Evolutionary conservation across 2,888 invertebrate genomes (phyloP), one percentile per base, ranked within the genome.

Genomic region (Nycteola revayana): DNA sequence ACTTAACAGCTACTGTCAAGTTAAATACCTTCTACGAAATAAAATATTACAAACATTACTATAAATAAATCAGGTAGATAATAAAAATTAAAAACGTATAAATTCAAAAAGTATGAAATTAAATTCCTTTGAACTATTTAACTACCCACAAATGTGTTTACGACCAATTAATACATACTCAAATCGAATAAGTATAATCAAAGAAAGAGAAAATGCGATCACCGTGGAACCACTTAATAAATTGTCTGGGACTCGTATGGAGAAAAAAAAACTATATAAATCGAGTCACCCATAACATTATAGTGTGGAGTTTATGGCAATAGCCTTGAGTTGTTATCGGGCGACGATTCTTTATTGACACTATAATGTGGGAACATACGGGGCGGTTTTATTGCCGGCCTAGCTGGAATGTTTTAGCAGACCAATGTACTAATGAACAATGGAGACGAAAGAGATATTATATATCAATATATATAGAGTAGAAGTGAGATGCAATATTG

Each of bases 281-380:
- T 75, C 74, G 75, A 74, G 66, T 72, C 69, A 72, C 82, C 80
- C 83, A 83, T 85, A 84, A 84, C 85, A 81, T 66, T 83, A 84
- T 81, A 81, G 76, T 75, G 67, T 59, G 60, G 74, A 65, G 81
- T 85, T 84, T 84, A 86, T 81, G 81, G 67, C 71, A 75, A 75
- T 75, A 78, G 70, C 81, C 78, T 80, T 77, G 76, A 70, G 71
- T 70, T 59, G 75, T 80, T 76, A 80, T 78, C 80, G 75, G 62
- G 65, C 71, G 75, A 73, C 72, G 78, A 78, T 78, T 78, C 73
- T 84, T 84, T 81, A 79, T 80, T 74, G 75, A 73, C 70, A 75
- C 75, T 77, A 75, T 75, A 75, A 70, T 44, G 66, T 67, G 71
- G 43, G 65, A 64, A 77, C 76, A 75, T 55, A 80, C 75, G 73